Base-by-base conservation (phyloP, 2,797 vertebrate genomes). In the Cynodonichthys magdalenae region DNA sequence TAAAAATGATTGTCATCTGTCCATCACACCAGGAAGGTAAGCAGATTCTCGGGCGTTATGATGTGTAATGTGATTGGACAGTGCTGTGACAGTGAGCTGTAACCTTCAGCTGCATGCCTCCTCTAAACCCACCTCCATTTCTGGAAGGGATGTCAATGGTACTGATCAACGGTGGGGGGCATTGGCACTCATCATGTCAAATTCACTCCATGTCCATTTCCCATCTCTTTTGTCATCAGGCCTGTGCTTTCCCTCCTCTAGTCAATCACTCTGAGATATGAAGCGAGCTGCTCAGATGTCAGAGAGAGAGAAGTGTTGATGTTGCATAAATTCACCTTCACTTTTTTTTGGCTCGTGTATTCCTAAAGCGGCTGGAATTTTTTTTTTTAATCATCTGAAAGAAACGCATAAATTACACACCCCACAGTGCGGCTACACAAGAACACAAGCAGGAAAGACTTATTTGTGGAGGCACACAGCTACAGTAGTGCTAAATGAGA, bases 81-180 rank as follows among this genome's bases (percentile, higher is more conserved):
- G 84, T 67, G 84, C 88, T 88, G 88, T 93, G 93, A 94, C 92
- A 91, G 92, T 59, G 79, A 87, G 88, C 87, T 81, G 83, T 93
- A 92, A 94, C 93, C 93, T 94, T 94, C 92, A 94, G 90, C 92
- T 89, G 89, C 87, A 87, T 88, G 75, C 78, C 66, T 74, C 77
- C 86, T 81, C 83, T 85, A 81, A 90, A 90, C 82, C 83, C 79
- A 91, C 83, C 87, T 92, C 73, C 64, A 52, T 74, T 84, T 89
- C 76, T 77, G 80, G 82, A 83, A 89, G 75, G 86, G 81, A 77
- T 86, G 90, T 87, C 87, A 84, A 74, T 77, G 87, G 81, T 69
- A 63, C 91, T 93, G 93, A 94, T 93, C 93, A 92, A 81, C 85
- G 85, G 74, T 84, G 29, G 82, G 77, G 18, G 84, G 78, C 91